Percentiles rank a stretch among this genome's conserved stretches.
Conservation (phyloP, 2,888 invertebrate species). For the Nezara viridula region DNA sequence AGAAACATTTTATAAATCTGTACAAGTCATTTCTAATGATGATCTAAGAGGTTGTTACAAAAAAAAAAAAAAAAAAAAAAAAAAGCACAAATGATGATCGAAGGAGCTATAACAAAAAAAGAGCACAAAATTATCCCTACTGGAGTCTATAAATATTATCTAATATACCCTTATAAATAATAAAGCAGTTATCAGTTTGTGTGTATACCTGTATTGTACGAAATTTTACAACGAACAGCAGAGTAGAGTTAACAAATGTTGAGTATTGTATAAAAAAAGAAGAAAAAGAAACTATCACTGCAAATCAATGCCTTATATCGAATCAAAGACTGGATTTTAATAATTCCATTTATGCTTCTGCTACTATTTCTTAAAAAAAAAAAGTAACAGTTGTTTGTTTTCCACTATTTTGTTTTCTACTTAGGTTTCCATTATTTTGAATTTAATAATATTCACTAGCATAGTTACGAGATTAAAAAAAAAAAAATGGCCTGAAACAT, state of each 20-base stretch:
- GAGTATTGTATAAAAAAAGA: background rate
- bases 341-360: constrained; percentile 57
- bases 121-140: constrained; percentile 17
- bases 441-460: background rate
- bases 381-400: background rate
- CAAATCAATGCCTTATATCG: constrained; percentile 64
- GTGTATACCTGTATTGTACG: constrained; percentile 20
- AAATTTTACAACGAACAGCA: constrained; percentile 56
- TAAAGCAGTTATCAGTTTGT: background rate
- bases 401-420: background rate
- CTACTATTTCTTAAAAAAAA: constrained; percentile 30
- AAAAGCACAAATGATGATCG: background rate
- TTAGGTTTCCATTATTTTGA: background rate
- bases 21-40: background rate
- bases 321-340: constrained; percentile 64
- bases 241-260: background rate
- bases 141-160: constrained; percentile 3
- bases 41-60: background rate
- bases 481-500: background rate
- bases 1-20: background rate
- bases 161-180: background rate
- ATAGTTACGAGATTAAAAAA: background rate
- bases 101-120: background rate
- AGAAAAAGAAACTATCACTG: constrained; percentile 63
- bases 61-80: background rate